Conservation (phyloP, 2,113 vertebrate species). For the Nansenia antarctica region DNA sequence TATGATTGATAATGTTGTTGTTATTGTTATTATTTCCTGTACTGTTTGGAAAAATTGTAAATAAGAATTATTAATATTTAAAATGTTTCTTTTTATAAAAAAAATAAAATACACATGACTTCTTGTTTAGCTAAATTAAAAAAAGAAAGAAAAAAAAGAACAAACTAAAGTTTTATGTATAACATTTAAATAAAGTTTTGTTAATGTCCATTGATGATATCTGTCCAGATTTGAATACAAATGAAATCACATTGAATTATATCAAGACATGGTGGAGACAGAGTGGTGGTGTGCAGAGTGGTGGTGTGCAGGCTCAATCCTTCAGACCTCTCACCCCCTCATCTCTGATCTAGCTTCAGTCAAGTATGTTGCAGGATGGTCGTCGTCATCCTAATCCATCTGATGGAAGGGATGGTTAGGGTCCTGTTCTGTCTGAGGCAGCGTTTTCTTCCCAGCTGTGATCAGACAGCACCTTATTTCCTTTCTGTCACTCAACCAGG, state of each 20-base stretch:
- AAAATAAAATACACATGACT: conserved; percentile 75
- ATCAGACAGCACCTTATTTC: conserved; percentile 8
- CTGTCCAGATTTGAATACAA: no score
- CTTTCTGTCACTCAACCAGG: no score
- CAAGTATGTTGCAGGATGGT: no score
- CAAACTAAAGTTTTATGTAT: conserved; percentile 86
- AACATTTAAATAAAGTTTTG: conserved; percentile 80
- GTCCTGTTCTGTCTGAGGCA: not conserved
- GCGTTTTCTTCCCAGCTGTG: not conserved
- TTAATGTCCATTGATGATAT: conserved; percentile 72
- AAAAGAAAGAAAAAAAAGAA: conserved; percentile 80
- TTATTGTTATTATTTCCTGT: conserved; percentile 83
- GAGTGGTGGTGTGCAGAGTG: no score
- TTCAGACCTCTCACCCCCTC: no score
- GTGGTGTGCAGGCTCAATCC: no score
- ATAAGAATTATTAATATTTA: conserved; percentile 99
- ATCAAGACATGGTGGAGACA: no score
- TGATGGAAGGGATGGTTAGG: no score
- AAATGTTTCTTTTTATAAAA: conserved; percentile 92
- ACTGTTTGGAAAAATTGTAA: conserved; percentile 94
- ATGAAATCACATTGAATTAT: no score
- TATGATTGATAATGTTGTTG: conserved; percentile 72
- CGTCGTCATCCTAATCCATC: no score
- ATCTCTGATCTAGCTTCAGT: no score
- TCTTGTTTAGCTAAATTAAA: conserved; percentile 79